These are phyloP conservation scores for Megaceryle alcyon DNA, from an alignment of 2,797 vertebrate species.

Conservation along the genomic window DNA sequence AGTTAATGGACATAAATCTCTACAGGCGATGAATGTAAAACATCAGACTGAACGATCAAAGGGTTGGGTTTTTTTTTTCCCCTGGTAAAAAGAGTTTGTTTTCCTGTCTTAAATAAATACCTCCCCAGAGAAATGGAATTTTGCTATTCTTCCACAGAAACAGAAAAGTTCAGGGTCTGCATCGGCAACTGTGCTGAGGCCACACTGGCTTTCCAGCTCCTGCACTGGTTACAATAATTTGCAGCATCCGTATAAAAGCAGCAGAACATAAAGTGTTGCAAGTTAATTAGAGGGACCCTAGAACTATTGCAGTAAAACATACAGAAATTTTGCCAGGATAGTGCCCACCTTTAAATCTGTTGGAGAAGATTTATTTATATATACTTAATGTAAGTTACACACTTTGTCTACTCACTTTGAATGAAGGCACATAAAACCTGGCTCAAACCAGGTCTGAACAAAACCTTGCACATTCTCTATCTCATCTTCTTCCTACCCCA, in stretches of 20 bases:
- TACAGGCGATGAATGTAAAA: not conserved
- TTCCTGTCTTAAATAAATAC: not conserved
- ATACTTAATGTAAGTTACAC: not conserved
- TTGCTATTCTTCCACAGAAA: not conserved
- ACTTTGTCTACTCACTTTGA: not conserved
- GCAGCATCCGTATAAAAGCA: not conserved
- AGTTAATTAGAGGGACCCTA: not conserved
- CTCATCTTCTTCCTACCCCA: not conserved
- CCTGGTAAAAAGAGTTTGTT: not conserved
- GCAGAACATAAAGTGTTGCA: not conserved
- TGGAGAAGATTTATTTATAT: not conserved
- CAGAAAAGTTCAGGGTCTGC: not conserved
- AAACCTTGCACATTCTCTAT: not conserved
- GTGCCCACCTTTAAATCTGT: not conserved
- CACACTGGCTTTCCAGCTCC: not conserved
- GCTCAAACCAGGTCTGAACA: not conserved
- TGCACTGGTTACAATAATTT: not conserved
- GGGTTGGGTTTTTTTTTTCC: not conserved
- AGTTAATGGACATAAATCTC: slow-evolving; percentile 40
- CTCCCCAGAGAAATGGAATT: not conserved
- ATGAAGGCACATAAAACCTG: not conserved
- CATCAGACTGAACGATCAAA: not conserved
- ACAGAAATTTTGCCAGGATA: not conserved
- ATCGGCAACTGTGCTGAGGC: not conserved
- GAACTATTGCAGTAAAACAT: not conserved